These are phyloP conservation scores for Haliclystus octoradiatus DNA, from an alignment of 30 jellyfish, hydroid and myxozoan species.

Conservation along the genomic window DNA sequence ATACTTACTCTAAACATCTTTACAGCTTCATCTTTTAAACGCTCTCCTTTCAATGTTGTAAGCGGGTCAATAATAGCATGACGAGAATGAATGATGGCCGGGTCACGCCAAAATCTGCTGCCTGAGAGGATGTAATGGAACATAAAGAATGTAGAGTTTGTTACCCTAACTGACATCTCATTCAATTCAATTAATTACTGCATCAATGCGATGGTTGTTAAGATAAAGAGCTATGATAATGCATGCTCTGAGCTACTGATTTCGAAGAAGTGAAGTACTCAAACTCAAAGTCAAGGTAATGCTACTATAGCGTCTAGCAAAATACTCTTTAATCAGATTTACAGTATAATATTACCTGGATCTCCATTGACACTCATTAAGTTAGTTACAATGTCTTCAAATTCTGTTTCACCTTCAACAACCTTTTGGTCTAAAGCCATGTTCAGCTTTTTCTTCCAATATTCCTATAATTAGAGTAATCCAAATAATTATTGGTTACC, in stretches of 20 bases:
- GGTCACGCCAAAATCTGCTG: slow-evolving; percentile 71
- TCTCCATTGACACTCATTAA: slow-evolving; percentile 94
- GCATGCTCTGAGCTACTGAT: no score
- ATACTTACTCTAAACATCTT: slow-evolving; percentile 77
- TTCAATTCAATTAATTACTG: no score
- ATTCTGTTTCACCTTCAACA: slow-evolving; percentile 44
- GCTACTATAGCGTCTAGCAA: background rate
- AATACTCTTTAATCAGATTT: background rate
- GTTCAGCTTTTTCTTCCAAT: slow-evolving; percentile 53
- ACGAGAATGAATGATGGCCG: slow-evolving; percentile 56
- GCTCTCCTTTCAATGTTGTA: slow-evolving; percentile 47
- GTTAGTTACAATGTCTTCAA: slow-evolving; percentile 64
- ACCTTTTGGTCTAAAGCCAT: slow-evolving; percentile 25
- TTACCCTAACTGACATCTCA: no score
- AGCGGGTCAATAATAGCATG: slow-evolving; percentile 26
- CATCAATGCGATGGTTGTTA: no score
- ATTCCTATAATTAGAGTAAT: slow-evolving; percentile 43
- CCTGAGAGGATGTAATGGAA: slow-evolving; percentile 39
- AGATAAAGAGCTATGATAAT: no score
- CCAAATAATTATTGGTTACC: no score
- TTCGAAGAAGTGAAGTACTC: no score
- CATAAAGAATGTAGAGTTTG: no score
- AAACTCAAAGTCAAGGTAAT: no score
- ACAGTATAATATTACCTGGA: slow-evolving; percentile 27
- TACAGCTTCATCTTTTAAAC: slow-evolving; percentile 49